Base-by-base conservation (phyloP, 2,888 invertebrate genomes). In the Agriotes lineatus region DNA sequence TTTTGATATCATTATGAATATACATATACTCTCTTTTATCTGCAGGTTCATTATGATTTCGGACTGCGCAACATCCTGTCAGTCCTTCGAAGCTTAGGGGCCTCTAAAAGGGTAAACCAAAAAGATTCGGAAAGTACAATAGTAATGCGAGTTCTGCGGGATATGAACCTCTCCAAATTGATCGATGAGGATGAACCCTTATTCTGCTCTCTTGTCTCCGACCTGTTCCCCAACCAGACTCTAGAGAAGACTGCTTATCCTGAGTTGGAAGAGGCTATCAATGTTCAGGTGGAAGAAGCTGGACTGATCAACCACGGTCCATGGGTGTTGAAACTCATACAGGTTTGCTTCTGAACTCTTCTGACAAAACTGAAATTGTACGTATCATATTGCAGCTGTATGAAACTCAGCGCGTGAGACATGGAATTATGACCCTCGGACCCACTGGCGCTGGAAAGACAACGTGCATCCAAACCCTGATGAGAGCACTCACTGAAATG, bases 141-240 rank as follows among this genome's bases (percentile, higher is more conserved):
- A 74, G 97, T 98, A 10, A 98, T 98, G 97, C 87, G 97, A 78
- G 97, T 97, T 9, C 86, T 98, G n/a, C 87, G 97, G 74, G 97
- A 98, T 82, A 98, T 98, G 98, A 98, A 98, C 87, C 87, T 98
- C 14, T 97, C 97, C 2, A 98, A 98, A 85, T 86, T 98, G 57
- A 97, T 97, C 75, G 97, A 98, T 80, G 97, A 98, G 83, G 98
- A 98, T 82, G 98, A 98, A 80, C 97, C 98, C 0, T 87, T 98
- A n/a, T 98, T 98, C 82, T 95, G 97, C 85, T 97, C 97, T 0
- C 86, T 98, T 42, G 96, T 98, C 19, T 93, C 96, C 30, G 98
- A 98, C 86, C 86, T 98, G 77, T 98, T 98, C 85, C 98, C 98
- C 0, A 97, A 96, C 84, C 96, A 97, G 86, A 89, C 91, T 0